Percentiles rank a stretch among this genome's conserved stretches.
Evolutionary conservation across 2,888 invertebrate species (phyloP).

Genomic region (Drosophila eohydei): DNA sequence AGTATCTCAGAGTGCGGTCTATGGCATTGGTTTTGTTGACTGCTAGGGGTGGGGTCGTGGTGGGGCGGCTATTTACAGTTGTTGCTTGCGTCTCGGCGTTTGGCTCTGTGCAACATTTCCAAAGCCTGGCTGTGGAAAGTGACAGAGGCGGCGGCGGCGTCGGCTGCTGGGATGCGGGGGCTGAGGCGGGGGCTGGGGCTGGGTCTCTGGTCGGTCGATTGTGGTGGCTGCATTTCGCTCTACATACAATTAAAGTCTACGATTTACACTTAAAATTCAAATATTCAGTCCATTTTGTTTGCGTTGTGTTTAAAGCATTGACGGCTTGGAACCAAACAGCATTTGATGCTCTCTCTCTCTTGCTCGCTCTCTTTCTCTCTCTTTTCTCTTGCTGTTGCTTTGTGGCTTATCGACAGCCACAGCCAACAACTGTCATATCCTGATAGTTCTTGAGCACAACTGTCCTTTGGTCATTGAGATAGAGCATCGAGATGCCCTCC

Average conservation of each 20-base stretch:
- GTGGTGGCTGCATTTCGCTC: conserved; percentile 59
- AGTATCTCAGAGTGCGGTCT: conserved; percentile 54
- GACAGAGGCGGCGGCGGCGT: conserved; percentile 52
- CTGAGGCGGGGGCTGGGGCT: conserved; percentile 4
- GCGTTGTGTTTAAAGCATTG: conserved; percentile 84
- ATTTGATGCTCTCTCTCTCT: conserved; percentile 74
- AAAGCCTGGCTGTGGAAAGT: conserved; percentile 73
- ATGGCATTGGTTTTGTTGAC: conserved; percentile 54
- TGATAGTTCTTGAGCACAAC: conserved; percentile 99
- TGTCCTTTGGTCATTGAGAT: conserved; percentile 96
- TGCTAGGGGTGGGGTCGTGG: conserved; percentile 37
- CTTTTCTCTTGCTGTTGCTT: conserved; percentile 16
- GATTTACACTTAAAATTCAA: conserved; percentile 84
- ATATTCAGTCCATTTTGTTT: conserved; percentile 84
- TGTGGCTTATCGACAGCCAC: conserved; percentile 94
- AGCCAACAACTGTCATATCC: conserved; percentile 99
- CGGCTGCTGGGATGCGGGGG: conserved; percentile 9
- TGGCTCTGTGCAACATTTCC: conserved; percentile 59
- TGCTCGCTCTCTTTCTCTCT: conserved; percentile 20
- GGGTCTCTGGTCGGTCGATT: background rate
- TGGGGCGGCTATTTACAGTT: conserved; percentile 64
- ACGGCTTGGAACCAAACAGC: conserved; percentile 81
- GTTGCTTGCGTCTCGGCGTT: conserved; percentile 28
- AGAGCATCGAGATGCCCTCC: conserved; percentile 97
- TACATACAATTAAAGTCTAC: conserved; percentile 81